Base-by-base conservation (phyloP, 2,113 vertebrate genomes). In the Meles meles region DNA sequence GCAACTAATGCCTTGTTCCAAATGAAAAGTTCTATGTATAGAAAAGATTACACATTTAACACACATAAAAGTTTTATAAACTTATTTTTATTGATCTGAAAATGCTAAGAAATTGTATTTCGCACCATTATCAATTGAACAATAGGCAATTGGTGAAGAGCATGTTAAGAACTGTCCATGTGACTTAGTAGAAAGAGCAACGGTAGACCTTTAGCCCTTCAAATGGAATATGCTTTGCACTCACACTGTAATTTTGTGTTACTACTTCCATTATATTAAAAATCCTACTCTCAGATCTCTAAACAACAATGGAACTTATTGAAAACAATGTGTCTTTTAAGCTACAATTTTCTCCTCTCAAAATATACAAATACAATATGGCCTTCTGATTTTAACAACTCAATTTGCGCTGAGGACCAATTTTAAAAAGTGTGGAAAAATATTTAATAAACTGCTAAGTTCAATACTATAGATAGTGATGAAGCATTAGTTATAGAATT, bases 21-120 rank as follows among this genome's bases (percentile, higher is more conserved):
- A 96, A 76, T 74, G 11, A 80, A 98, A 89, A 7, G 76, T 37
- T 89, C 47, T 61, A 63, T 95, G n/a, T 69, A 47, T 72, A 86
- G 90, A 87, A 94, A 67, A 89, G 37, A 74, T 39, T 57, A 87
- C 23, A 74, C 4, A 96, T 77, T 59, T 94, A 82, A 14, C 15
- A 29, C 4, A 81, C 21, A 93, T 59, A 17, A 80, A 57, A 12
- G 7, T 80, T 7, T 39, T 42, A 76, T 42, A 93, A 42, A 88
- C 65, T 88, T 59, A 65, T 52, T n/a, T 84, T 65, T 61, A 79
- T 88, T 94, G 47, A 85, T 55, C 11, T 67, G 10, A 88, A 85
- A 80, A 82, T 88, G 3, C 17, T 92, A 80, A 94, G n/a, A 92
- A 76, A 69, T 79, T 42, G 21, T 80, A 87, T 69, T 91, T 1